Evolutionary conservation across 2,888 invertebrate genomes (phyloP).

Genomic region (Euzetes globulus): DNA sequence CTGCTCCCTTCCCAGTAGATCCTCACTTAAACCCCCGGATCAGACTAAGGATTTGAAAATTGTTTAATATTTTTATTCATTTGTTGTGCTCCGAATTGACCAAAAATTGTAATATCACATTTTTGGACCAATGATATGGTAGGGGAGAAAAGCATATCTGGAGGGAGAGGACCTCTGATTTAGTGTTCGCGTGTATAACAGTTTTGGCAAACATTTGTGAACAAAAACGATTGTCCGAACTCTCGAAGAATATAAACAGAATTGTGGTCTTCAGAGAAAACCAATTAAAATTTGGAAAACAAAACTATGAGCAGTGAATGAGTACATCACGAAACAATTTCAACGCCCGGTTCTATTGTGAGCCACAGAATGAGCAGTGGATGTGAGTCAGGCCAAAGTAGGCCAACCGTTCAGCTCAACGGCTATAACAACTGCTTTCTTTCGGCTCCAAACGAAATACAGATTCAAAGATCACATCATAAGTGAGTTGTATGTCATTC

Average conservation of each 20-base stretch:
- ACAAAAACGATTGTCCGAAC: background rate
- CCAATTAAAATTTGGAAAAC: background rate
- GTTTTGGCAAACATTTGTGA: background rate
- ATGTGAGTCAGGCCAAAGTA: background rate
- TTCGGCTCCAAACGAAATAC: background rate
- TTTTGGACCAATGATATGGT: background rate
- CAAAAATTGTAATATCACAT: too few relatives aligned
- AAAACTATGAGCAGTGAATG: background rate
- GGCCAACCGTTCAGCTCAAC: constrained; percentile 20
- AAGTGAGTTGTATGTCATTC: constrained; percentile 24
- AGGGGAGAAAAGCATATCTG: background rate
- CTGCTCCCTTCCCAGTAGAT: background rate
- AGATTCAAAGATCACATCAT: constrained; percentile 22
- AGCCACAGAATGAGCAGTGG: background rate
- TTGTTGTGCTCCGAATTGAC: too few relatives aligned
- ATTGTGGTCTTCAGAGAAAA: background rate
- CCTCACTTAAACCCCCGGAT: background rate
- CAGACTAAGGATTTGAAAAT: background rate
- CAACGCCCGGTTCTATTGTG: constrained; percentile 25
- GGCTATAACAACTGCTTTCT: constrained; percentile 16
- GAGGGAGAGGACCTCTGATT: background rate
- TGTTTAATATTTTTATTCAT: background rate
- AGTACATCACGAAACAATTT: constrained; percentile 18
- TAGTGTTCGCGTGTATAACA: constrained; percentile 12
- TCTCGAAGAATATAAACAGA: background rate